phyloP scores from a whole-genome alignment of 2,113 vertebrate species.

The Macroglossus sobrinus region DNA sequence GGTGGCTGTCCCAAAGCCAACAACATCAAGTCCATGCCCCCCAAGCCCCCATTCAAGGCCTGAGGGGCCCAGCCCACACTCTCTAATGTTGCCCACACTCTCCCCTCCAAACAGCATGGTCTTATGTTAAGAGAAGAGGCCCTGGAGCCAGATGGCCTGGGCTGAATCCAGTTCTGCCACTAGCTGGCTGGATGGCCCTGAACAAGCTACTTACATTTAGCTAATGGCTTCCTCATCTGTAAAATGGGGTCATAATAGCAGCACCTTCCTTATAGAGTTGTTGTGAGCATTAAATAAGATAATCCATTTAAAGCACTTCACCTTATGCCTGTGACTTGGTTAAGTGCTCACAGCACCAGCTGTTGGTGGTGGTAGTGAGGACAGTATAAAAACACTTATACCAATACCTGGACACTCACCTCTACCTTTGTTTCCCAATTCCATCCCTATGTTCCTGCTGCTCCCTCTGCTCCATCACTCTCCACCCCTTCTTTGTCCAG shows the following conservation, averaged over 20 bases:
- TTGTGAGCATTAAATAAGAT: neutral
- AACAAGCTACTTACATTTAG: neutral
- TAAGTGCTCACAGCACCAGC: rapidly evolving
- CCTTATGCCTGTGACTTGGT: neutral
- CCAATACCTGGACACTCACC: rapidly evolving
- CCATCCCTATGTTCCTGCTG: neutral
- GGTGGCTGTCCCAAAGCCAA: neutral
- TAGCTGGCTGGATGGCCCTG: neutral
- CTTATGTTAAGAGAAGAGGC: neutral
- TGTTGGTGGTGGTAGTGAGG: neutral
- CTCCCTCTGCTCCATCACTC: neutral
- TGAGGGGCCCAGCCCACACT: neutral
- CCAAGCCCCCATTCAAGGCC: neutral
- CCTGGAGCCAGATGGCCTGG: neutral
- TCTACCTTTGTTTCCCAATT: neutral
- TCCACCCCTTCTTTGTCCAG: neutral
- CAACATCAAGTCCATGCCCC: neutral
- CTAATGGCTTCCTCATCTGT: neutral
- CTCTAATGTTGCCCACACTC: neutral
- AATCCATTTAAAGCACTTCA: neutral
- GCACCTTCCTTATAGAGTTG: neutral
- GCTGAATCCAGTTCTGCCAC: neutral
- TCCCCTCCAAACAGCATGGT: neutral
- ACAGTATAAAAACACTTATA: neutral
- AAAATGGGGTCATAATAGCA: neutral